phyloP scores from a whole-genome alignment of 2,888 invertebrate species.

The Caradrina clavipalpis region DNA sequence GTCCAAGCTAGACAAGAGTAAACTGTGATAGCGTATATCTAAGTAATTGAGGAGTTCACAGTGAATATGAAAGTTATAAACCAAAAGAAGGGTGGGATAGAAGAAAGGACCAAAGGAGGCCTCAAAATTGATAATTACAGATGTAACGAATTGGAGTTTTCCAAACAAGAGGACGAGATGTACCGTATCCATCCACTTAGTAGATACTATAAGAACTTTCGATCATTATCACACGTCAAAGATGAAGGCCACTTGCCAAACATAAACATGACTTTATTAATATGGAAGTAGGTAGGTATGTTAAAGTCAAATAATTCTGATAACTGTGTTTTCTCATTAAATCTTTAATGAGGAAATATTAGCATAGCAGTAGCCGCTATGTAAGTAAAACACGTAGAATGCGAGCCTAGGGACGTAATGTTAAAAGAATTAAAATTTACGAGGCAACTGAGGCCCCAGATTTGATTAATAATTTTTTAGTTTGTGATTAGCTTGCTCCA shows the following conservation, averaged over 20 bases:
- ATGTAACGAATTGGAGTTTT: no score
- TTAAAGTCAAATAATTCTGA: slow-evolving; percentile 5
- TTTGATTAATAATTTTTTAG: not conserved
- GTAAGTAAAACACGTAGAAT: not conserved
- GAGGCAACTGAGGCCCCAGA: not conserved
- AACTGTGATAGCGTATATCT: not conserved
- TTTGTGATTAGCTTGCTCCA: not conserved
- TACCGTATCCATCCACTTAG: not conserved
- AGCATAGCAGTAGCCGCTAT: not conserved
- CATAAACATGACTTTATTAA: not conserved
- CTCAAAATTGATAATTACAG: no score
- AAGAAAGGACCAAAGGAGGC: no score
- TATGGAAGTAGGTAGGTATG: not conserved
- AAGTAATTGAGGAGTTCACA: no score
- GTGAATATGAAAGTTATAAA: no score
- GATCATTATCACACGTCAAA: not conserved
- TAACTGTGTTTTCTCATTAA: slow-evolving; percentile 5
- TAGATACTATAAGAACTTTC: not conserved
- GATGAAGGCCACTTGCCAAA: not conserved
- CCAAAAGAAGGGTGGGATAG: no score
- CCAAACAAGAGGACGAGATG: not conserved
- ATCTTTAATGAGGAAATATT: slow-evolving; percentile 14
- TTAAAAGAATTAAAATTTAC: not conserved
- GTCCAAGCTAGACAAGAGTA: no score
- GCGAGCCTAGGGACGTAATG: not conserved